These are phyloP conservation scores for Clarias batrachus DNA, from an alignment of 2,113 vertebrate genomes.

Conservation along the genomic window DNA sequence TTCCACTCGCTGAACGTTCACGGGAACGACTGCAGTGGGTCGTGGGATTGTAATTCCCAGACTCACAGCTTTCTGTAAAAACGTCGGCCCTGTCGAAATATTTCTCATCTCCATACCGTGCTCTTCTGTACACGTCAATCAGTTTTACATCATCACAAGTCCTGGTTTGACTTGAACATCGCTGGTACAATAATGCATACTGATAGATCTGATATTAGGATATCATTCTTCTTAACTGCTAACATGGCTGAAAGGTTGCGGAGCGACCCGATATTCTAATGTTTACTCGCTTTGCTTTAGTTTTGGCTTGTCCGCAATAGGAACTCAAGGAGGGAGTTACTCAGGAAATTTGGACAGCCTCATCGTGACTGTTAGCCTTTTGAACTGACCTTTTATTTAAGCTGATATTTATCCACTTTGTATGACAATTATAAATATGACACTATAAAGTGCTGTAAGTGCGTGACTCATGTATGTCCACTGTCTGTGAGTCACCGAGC, in stretches of 20 bases:
- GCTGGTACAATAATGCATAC: neutral
- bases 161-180: neutral
- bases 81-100: too few relatives aligned
- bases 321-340: neutral
- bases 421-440: constrained; percentile 24
- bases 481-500: constrained; percentile 24
- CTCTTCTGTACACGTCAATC: too few relatives aligned
- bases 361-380: constrained; percentile 5
- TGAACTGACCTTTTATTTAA: constrained; percentile 5
- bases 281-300: constrained; percentile 20
- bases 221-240: neutral
- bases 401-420: constrained; percentile 10
- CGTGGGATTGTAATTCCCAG: too few relatives aligned
- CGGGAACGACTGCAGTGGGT: too few relatives aligned
- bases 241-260: neutral
- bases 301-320: constrained; percentile 9
- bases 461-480: constrained; percentile 10
- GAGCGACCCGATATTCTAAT: neutral
- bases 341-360: constrained; percentile 14
- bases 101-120: too few relatives aligned
- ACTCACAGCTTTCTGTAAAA: too few relatives aligned
- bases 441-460: constrained; percentile 11
- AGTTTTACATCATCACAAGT: too few relatives aligned
- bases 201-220: neutral
- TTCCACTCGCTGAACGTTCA: too few relatives aligned